A percentile compares a stretch with the other conserved stretches of the same genome.
Evolutionary conservation across 2,888 invertebrate species (phyloP).

Genomic region (Dione juno): DNA sequence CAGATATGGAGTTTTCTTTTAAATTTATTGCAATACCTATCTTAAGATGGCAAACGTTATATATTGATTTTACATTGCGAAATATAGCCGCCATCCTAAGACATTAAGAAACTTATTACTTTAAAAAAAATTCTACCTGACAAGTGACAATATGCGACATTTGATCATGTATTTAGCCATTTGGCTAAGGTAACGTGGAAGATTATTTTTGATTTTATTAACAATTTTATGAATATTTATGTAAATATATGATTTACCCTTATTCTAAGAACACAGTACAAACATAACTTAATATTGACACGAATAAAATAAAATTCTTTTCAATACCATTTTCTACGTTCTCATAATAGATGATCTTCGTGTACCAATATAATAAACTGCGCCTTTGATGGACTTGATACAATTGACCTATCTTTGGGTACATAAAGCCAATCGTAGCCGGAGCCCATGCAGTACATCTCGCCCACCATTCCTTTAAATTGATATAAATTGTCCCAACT

Average conservation of each 20-base stretch:
- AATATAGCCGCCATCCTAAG: background rate
- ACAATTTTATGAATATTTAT: too few species aligned
- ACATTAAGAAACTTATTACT: background rate
- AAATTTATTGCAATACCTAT: too few species aligned
- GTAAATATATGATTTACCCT: too few species aligned
- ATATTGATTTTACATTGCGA: background rate
- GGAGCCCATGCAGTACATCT: slow-evolving; percentile 55
- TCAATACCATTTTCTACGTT: background rate
- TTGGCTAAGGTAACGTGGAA: too few species aligned
- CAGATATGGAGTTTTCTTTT: background rate
- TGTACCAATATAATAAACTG: slow-evolving; percentile 22
- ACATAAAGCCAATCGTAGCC: slow-evolving; percentile 56
- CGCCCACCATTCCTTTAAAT: slow-evolving; percentile 65
- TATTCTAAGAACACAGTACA: background rate
- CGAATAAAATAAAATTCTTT: background rate
- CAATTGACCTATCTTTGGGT: slow-evolving; percentile 60
- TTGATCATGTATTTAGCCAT: too few species aligned
- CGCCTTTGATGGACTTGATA: slow-evolving; percentile 49
- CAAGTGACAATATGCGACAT: too few species aligned
- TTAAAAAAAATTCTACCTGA: too few species aligned
- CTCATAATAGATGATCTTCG: slow-evolving; percentile 26
- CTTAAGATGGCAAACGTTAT: background rate
- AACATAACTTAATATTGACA: background rate
- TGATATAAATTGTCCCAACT: slow-evolving; percentile 70
- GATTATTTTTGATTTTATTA: too few species aligned